These are phyloP conservation scores for Anabas testudineus DNA, from an alignment of 2,797 vertebrate species.

Conservation along the genomic window DNA sequence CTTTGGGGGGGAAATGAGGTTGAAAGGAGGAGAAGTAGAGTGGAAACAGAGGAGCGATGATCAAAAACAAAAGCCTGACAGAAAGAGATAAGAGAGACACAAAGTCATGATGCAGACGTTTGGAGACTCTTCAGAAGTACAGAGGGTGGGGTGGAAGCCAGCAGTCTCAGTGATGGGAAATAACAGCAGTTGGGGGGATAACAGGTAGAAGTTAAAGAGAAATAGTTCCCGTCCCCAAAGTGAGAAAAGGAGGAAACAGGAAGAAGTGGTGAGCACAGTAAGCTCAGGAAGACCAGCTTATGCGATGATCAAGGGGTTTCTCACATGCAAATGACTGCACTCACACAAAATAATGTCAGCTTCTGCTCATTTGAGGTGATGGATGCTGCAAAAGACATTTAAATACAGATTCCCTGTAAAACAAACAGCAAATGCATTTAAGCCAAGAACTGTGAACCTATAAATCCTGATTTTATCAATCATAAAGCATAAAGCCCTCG, in stretches of 20 bases:
- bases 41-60: conserved; percentile 73
- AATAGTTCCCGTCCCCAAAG: conserved; percentile 41
- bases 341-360: conserved; percentile 42
- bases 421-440: conserved; percentile 42
- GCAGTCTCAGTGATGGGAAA: conserved; percentile 71
- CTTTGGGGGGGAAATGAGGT: conserved; percentile 57
- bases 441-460: conserved; percentile 18
- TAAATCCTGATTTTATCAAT: conserved; percentile 48
- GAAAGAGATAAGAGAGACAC: conserved; percentile 73
- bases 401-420: conserved; percentile 25
- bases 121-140: conserved; percentile 61
- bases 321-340: conserved; percentile 33
- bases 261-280: conserved; percentile 1
- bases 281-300: conserved; percentile 9
- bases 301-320: conserved; percentile 32
- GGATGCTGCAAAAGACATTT: conserved; percentile 29
- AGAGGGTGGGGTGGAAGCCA: conserved; percentile 42
- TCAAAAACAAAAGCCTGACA: conserved; percentile 80
- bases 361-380: conserved; percentile 26
- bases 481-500: conserved; percentile 35
- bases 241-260: conserved; percentile 16
- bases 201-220: conserved; percentile 53
- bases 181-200: conserved; percentile 37
- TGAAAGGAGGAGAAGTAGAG: conserved; percentile 76
- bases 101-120: conserved; percentile 76